Base-by-base conservation (phyloP, 2,113 vertebrate species). In the Equus przewalskii region DNA sequence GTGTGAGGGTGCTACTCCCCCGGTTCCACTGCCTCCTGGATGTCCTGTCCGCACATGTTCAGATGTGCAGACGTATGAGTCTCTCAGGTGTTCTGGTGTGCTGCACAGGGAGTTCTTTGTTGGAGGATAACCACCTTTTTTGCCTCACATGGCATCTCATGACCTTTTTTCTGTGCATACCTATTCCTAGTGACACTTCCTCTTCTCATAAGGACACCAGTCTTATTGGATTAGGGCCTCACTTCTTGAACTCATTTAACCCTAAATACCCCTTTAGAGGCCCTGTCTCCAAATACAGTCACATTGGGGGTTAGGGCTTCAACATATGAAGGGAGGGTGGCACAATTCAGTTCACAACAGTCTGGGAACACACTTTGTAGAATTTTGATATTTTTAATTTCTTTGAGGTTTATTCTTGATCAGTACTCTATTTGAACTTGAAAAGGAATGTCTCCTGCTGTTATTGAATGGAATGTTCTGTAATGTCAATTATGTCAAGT, bases 361-460 rank as follows among this genome's bases (percentile, higher is more conserved):
- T 36, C 24, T 87, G 30, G 16, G 28, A 64, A 46, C 11, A 46
- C 26, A 76, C 13, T 33, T 67, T 5, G 1, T 70, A 83, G 62
- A 64, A 82, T 36, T 73, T 60, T 1, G 28, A 8, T 36, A 41
- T 86, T 72, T 54, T 76, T 41, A 22, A 44, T 13, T 33, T 60
- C 90, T 88, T 96, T 88, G 28, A 91, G 13, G 11, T 76, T 95
- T 86, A 16, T 91, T 81, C 76, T 81, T 76, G 19, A 26, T 65
- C 58, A 75, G 0, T 82, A 51, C 1, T 44, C 5, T 28, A 44
- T 24, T 9, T 19, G 56, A n/a, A 76, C 22, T 46, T 64, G 49
- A 51, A 33, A 85, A 41, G 7, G 60, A 30, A 6, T 24, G 13
- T 41, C 30, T 67, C 30, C 19, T 86, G 30, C 33, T 46, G 0